Evolutionary conservation across 1,140 invertebrate genomes (phyloP).

Genomic region (Subanguina moxae): DNA sequence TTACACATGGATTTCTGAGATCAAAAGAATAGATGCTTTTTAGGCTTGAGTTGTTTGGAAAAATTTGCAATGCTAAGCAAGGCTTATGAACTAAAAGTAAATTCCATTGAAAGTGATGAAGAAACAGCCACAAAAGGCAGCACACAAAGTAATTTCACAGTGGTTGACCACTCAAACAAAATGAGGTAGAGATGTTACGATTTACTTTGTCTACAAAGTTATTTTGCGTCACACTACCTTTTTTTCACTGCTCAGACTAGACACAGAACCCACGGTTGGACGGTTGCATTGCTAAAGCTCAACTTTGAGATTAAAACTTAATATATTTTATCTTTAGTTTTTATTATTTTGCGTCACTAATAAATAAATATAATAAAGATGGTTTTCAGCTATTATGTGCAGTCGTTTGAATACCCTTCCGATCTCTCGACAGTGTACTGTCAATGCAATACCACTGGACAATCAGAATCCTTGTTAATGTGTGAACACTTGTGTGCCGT

Average conservation of each 20-base stretch:
- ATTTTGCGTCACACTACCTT: too few species aligned
- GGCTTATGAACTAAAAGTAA: background rate
- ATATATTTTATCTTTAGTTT: too few species aligned
- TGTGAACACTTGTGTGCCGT: constrained; percentile 12
- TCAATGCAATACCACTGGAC: background rate
- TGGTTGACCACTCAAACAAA: background rate
- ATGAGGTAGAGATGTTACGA: background rate
- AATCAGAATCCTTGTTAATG: background rate
- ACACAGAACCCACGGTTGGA: too few species aligned
- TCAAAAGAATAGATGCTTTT: background rate
- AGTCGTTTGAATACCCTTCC: background rate
- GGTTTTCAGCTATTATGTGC: constrained; percentile 8
- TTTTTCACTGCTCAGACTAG: too few species aligned
- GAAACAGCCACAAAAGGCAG: background rate
- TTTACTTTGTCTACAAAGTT: too few species aligned
- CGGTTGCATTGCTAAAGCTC: too few species aligned
- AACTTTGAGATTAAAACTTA: too few species aligned
- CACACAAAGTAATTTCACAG: background rate
- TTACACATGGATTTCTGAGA: background rate
- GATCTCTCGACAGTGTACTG: background rate
- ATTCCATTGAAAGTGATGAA: background rate
- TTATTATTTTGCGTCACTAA: too few species aligned
- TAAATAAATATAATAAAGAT: too few species aligned
- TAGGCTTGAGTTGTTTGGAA: background rate
- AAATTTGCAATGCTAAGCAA: background rate